phyloP scores from a whole-genome alignment of 2,113 vertebrate species.

The Ivindomyrus marchei region DNA sequence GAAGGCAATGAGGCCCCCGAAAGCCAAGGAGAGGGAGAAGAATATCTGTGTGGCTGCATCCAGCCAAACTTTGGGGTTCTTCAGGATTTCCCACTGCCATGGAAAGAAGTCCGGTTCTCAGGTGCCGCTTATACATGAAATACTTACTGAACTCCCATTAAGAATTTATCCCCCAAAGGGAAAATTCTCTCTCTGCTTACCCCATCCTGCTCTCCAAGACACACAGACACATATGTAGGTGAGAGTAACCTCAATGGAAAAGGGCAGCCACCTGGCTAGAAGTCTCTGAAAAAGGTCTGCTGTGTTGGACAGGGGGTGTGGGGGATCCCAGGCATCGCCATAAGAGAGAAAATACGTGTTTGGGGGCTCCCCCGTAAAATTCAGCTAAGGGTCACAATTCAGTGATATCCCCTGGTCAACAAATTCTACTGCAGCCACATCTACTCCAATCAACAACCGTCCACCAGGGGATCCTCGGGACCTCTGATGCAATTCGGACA shows the following conservation, averaged over 20 bases:
- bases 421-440: background rate
- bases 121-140: background rate
- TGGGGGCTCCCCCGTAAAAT: background rate
- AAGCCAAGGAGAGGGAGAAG: constrained; percentile 81
- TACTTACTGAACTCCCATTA: background rate
- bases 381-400: background rate
- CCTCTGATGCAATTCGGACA: background rate
- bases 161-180: background rate
- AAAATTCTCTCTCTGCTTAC: background rate
- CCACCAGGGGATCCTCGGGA: background rate
- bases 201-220: background rate
- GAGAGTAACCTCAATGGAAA: background rate
- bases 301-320: background rate
- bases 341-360: background rate
- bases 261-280: background rate
- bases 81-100: constrained; percentile 67
- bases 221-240: background rate
- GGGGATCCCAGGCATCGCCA: background rate
- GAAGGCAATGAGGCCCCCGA: constrained; percentile 83
- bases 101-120: background rate
- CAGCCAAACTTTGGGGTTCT: constrained; percentile 78
- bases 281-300: background rate
- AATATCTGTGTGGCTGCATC: constrained; percentile 83
- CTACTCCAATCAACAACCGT: background rate
- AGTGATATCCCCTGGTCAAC: background rate